Conservation (phyloP, 1,140 invertebrate genomes). For the Samia ricini region DNA sequence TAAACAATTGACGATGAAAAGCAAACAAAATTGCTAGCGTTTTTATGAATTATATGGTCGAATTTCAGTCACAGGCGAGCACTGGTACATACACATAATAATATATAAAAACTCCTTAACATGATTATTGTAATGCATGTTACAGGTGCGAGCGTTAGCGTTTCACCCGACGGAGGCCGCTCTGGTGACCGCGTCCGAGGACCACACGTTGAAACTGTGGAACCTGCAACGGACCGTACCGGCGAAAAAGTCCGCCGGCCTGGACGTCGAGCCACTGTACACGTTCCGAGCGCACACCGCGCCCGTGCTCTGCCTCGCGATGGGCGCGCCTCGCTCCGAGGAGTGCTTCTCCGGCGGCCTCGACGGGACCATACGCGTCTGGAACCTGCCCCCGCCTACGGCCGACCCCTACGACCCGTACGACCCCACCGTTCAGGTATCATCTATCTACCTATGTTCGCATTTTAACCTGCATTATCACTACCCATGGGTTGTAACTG, state of each 20-base stretch:
- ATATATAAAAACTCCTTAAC: too few species aligned
- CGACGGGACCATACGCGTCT: slow-evolving; percentile 96
- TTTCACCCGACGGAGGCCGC: slow-evolving; percentile 99
- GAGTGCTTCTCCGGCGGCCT: slow-evolving; percentile 96
- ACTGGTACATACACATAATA: too few species aligned
- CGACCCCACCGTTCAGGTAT: slow-evolving; percentile 91
- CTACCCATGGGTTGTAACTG: too few species aligned
- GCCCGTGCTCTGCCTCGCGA: slow-evolving; percentile 95
- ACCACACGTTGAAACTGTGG: slow-evolving; percentile 99
- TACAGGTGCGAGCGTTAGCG: slow-evolving; percentile 90
- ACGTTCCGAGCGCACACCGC: slow-evolving; percentile 97
- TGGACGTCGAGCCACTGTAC: slow-evolving; percentile 99
- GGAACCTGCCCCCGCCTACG: slow-evolving; percentile 97
- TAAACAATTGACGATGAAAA: too few species aligned
- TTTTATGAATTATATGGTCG: too few species aligned
- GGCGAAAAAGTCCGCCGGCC: slow-evolving; percentile 96
- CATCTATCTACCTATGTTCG: neutral
- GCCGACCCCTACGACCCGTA: slow-evolving; percentile 99
- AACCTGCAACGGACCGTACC: slow-evolving; percentile 98
- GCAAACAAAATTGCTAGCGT: too few species aligned
- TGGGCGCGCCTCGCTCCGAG: slow-evolving; percentile 94
- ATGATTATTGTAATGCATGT: slow-evolving; percentile 42
- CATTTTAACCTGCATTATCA: too few species aligned
- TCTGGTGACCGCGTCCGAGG: slow-evolving; percentile 98
- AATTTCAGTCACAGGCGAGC: too few species aligned